A percentile compares a stretch with the other conserved stretches of the same genome.
Conservation (phyloP, 2,888 invertebrate species). For the Arge pagana region DNA sequence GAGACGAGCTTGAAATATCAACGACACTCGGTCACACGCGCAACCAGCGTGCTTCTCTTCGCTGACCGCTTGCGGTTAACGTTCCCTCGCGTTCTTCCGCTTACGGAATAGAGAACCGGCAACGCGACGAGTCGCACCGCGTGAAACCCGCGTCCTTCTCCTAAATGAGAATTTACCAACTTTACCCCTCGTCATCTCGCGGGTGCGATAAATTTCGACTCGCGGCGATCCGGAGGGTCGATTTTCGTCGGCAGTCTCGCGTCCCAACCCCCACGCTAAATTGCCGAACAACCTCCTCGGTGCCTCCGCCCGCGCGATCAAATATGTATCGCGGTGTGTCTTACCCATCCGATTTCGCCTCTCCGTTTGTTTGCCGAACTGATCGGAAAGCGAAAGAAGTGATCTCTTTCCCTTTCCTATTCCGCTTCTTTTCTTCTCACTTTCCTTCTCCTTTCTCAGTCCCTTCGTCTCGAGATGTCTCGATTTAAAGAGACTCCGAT, state of each 20-base stretch:
- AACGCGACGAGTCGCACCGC: too few relatives aligned
- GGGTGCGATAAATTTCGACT: constrained; percentile 48
- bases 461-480: not conserved
- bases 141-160: constrained; percentile 33
- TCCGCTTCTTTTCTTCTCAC: not conserved
- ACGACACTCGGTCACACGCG: too few relatives aligned
- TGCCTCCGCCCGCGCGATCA: too few relatives aligned
- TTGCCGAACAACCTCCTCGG: too few relatives aligned
- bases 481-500: constrained; percentile 1
- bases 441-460: not conserved
- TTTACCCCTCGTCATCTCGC: constrained; percentile 41
- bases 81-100: too few relatives aligned
- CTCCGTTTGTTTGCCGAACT: not conserved
- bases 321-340: constrained; percentile 39
- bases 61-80: too few relatives aligned
- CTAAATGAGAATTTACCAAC: constrained; percentile 52
- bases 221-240: constrained; percentile 9
- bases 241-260: too few relatives aligned
- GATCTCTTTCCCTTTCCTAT: constrained; percentile 2
- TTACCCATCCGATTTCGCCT: not conserved
- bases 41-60: too few relatives aligned
- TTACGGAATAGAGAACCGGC: too few relatives aligned
- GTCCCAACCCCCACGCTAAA: constrained; percentile 6
- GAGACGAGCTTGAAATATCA: too few relatives aligned
- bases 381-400: not conserved